Evolutionary conservation across 2,797 vertebrate species (phyloP).

Genomic region (Chanos chanos): DNA sequence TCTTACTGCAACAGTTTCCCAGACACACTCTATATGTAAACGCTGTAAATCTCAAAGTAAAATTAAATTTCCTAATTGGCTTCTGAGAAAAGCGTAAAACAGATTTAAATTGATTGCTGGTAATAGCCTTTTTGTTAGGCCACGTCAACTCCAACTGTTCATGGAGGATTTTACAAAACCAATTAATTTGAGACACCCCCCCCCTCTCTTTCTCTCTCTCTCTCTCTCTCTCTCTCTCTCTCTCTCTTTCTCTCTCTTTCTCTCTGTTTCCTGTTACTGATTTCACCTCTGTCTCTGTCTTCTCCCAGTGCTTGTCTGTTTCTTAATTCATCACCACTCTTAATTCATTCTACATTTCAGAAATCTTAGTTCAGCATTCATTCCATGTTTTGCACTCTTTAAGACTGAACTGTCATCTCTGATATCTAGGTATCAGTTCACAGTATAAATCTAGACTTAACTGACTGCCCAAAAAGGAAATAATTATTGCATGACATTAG

Average conservation of each 20-base stretch:
- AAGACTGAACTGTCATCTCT: no score
- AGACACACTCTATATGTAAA: slow-evolving; percentile 62
- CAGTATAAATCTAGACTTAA: no score
- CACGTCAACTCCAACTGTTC: slow-evolving; percentile 66
- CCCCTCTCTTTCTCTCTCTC: background rate
- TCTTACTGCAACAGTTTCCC: slow-evolving; percentile 51
- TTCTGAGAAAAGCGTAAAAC: slow-evolving; percentile 72
- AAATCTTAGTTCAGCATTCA: no score
- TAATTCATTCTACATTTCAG: no score
- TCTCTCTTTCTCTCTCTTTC: slow-evolving; percentile 50
- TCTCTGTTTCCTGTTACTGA: no score
- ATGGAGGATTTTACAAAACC: slow-evolving; percentile 73
- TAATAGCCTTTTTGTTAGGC: slow-evolving; percentile 71
- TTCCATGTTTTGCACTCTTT: no score
- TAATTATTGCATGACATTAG: no score
- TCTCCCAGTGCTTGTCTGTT: no score
- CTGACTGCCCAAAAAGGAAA: no score
- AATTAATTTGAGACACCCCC: slow-evolving; percentile 67
- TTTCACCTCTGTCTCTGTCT: no score
- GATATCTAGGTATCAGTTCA: no score
- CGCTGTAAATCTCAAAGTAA: slow-evolving; percentile 52
- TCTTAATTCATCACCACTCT: no score
- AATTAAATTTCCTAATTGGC: slow-evolving; percentile 76
- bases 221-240: slow-evolving; percentile 45
- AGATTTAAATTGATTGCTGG: slow-evolving; percentile 75